Base-by-base conservation (phyloP, 1,140 invertebrate genomes). In the Geopemphigus sp. region DNA sequence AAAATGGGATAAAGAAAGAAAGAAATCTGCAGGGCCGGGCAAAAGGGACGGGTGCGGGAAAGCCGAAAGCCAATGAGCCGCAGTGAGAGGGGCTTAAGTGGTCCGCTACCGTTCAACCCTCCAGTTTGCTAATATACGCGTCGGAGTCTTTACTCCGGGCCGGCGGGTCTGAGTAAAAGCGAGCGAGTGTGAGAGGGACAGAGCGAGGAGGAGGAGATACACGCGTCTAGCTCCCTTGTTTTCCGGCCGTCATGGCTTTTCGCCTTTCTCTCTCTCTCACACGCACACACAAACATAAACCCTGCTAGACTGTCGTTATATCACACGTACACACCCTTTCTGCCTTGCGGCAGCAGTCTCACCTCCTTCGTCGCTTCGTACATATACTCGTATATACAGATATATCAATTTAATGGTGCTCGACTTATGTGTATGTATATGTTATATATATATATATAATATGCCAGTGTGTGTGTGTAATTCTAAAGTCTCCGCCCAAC, bases 51-150 rank as follows among this genome's bases (percentile, higher is more conserved):
- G 47, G 12, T 22, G 68, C 47, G 24, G 26, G 19, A 29, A 24
- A 72, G 24, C 17, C 56, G 74, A 78, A 78, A 78, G 74, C 74
- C 74, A 78, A 78, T 78, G 74, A 78, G 74, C 74, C 74, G 74
- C 74, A 22, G 47, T 29, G 12, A 68, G 68, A 54, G 50, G 56
- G 73, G 73, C 56, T 76, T 76, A 78, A 78, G 74, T 63, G 74
- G 74, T 78, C 73, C 66, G 39, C 45, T n/a, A n/a, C n/a, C 57
- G 56, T 61, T 61, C 73, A 26, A 56, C 74, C 74, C 74, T 63
- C 61, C 74, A 47, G 74, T 26, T 39, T 10, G 24, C 53, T 29
- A 50, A 50, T 50, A 50, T 68, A 68, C 47, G 24, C 45, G 54
- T n/a, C 54, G 22, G 24, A n/a, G n/a, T n/a, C n/a, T n/a, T n/a